Evolutionary conservation across 1,140 invertebrate species (phyloP), one percentile per base, ranked within the genome.

Genomic region (Sitobion miscanthi): DNA sequence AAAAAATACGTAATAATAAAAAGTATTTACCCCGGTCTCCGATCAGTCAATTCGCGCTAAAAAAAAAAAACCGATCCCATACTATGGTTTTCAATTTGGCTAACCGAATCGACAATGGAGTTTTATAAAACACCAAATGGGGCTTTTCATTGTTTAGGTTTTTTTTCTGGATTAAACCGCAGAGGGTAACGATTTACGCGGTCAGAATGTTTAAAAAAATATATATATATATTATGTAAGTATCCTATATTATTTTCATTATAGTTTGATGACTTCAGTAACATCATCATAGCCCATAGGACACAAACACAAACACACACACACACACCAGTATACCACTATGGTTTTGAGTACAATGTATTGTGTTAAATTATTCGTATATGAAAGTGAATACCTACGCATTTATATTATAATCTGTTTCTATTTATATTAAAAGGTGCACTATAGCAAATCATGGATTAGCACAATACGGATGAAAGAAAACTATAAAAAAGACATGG

Each of bases 171-270:
- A 49, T 91, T 49, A 91, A 92, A 83, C 90, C 8, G 38, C 85
- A 30, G 47, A 93, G 91, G 91, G 91, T 85, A 86, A 7, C 82
- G 38, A 93, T 93, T 86, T 85, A 93, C 49, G 91, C 9, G 77
- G 91, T 86, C 91, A 57, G 91, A 93, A 93, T 93, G 91, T 93
- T 92, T 25, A 93, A 93, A 93, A 93, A 93, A 85, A 54, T 45
- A 20, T 8, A 54, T 54, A 86, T 42, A 83, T 92, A 42, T 62
- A 45, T 8, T 49, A 35, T 87, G 30, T 87, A 35, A 25, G 25
- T 54, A 38, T 89, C 14, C 25, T 57, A 69, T 17, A 20, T 52
- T n/a, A n/a, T 17, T 45, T 54, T 14, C 62, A 82, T 82, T 47
- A 35, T 47, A 23, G 1, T 49, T n/a, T 77, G 69, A 91, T 38